Percentiles rank a stretch among this genome's conserved stretches.
Conservation (phyloP, 1,140 invertebrate species). For the Drosophila serrata region DNA sequence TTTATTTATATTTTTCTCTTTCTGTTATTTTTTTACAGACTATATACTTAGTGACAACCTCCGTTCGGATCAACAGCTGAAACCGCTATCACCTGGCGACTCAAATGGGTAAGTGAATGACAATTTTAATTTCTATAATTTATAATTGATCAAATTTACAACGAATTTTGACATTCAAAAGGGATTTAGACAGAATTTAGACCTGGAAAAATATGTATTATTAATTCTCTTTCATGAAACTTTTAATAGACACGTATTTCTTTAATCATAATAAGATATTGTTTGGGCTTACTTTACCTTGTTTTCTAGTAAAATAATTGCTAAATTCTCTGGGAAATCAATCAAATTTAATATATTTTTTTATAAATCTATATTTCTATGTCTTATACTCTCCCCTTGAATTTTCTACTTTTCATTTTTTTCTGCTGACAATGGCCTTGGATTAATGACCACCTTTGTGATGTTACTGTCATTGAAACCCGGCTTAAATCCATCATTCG, state of each 20-base stretch:
- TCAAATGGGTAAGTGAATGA: slow-evolving; percentile 74
- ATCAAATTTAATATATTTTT: too few relatives aligned
- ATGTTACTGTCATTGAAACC: slow-evolving; percentile 27
- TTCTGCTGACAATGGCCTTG: neutral
- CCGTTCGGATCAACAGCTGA: slow-evolving; percentile 76
- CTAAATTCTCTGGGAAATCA: too few relatives aligned
- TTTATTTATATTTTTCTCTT: neutral
- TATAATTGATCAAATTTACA: neutral
- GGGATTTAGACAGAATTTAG: neutral
- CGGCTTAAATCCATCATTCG: slow-evolving; percentile 29
- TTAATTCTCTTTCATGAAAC: too few relatives aligned
- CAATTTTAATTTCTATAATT: neutral
- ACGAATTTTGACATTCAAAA: slow-evolving; percentile 18
- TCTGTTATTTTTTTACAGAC: slow-evolving; percentile 55
- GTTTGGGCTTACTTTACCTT: too few relatives aligned
- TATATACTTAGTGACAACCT: slow-evolving; percentile 80
- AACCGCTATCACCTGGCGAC: slow-evolving; percentile 74
- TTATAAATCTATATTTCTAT: neutral
- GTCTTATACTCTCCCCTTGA: neutral
- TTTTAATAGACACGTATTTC: too few relatives aligned
- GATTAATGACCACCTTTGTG: slow-evolving; percentile 17
- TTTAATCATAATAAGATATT: too few relatives aligned
- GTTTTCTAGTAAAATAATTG: too few relatives aligned
- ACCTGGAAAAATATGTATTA: too few relatives aligned
- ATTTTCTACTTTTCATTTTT: neutral